Percentiles rank a stretch among this genome's conserved stretches.
Evolutionary conservation across 2,888 invertebrate genomes (phyloP).

Genomic region (Phaedon cochleariae): DNA sequence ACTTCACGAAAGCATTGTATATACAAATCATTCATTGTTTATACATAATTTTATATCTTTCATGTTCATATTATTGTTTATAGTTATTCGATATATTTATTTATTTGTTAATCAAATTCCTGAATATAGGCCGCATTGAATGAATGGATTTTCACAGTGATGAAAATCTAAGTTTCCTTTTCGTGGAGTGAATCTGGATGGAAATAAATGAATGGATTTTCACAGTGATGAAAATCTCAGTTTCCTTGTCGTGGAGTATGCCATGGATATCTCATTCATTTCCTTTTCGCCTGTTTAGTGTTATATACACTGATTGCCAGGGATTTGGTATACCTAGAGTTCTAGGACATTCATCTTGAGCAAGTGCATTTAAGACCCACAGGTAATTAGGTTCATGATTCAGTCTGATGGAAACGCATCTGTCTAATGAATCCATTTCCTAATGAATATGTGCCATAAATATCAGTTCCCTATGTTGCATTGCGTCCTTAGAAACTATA

Average conservation of each 20-base stretch:
- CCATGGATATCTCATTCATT: background rate
- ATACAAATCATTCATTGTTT: too few species aligned
- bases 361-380: conserved; percentile 39
- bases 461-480: conserved; percentile 43
- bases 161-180: too few species aligned
- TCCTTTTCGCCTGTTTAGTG: background rate
- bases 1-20: too few species aligned
- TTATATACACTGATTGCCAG: background rate
- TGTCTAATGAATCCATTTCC: conserved; percentile 56
- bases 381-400: conserved; percentile 53
- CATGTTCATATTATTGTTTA: too few species aligned
- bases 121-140: too few species aligned
- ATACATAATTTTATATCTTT: too few species aligned
- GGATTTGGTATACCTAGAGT: conserved; percentile 20
- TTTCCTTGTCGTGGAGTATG: background rate
- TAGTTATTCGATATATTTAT: too few species aligned
- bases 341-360: conserved; percentile 31
- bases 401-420: conserved; percentile 48
- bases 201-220: too few species aligned
- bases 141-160: too few species aligned
- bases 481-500: too few species aligned
- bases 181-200: too few species aligned
- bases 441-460: conserved; percentile 59
- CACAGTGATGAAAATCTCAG: background rate
- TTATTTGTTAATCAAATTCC: too few species aligned